phyloP scores from a whole-genome alignment of 2,113 vertebrate genomes.

The Mus pahari region DNA sequence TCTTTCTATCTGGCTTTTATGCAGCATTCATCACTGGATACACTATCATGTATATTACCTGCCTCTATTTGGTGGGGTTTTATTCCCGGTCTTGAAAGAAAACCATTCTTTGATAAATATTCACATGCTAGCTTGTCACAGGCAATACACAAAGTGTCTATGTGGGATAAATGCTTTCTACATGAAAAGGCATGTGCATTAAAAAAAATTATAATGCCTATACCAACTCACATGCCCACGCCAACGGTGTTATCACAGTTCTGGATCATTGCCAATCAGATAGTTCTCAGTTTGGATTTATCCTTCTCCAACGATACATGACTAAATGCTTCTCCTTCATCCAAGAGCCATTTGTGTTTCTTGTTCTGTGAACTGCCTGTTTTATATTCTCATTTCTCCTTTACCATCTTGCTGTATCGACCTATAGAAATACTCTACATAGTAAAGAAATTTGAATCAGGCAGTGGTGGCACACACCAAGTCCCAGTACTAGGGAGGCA shows the following conservation, averaged over 20 bases:
- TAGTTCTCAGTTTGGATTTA: neutral
- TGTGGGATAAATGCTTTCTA: neutral
- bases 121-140: neutral
- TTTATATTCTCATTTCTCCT: neutral
- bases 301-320: neutral
- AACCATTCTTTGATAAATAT: neutral
- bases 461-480: neutral
- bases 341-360: neutral
- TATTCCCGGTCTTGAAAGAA: neutral
- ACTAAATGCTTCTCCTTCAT: neutral
- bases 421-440: neutral
- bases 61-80: neutral
- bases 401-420: neutral
- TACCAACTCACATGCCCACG: neutral
- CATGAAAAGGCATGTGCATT: conserved; percentile 26
- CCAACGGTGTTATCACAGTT: neutral
- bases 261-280: conserved; percentile 9
- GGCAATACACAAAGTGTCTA: neutral
- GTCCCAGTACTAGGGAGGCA: neutral
- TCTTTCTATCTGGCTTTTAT: neutral
- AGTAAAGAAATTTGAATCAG: neutral
- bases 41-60: neutral
- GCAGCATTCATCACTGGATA: neutral
- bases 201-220: neutral
- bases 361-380: neutral